Base-by-base conservation (phyloP, 1,140 invertebrate genomes). In the Pachyrhynchus sulphureomaculatus region DNA sequence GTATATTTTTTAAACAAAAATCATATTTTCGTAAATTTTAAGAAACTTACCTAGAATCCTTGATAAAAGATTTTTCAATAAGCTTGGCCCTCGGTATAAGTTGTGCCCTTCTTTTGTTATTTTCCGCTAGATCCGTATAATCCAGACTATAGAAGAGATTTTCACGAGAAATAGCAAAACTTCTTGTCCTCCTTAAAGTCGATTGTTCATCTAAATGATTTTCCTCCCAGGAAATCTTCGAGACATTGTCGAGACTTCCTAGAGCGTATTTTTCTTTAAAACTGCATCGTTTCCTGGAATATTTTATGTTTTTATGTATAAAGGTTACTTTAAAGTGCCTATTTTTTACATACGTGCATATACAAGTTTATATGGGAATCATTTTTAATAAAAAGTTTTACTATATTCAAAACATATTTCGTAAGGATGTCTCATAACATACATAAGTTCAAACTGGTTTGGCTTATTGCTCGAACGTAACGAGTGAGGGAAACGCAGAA, bases 11-110 rank as follows among this genome's bases (percentile, higher is more conserved):
- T n/a, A n/a, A n/a, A n/a, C n/a, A n/a, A n/a, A n/a, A n/a, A n/a
- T n/a, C n/a, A n/a, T n/a, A n/a, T n/a, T n/a, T n/a, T n/a, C n/a
- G n/a, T n/a, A n/a, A n/a, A n/a, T n/a, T n/a, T n/a, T n/a, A n/a
- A n/a, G n/a, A n/a, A n/a, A n/a, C 33, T 45, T 52, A 57, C 55
- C 63, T 49, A 15, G 86, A 86, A 69, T 88, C 55, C 34, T 32
- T 52, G 39, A 62, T 83, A 68, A 85, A 83, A 73, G 85, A 61
- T 17, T 58, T 62, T 76, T 88, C 87, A 65, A 89, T 87, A 44
- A 90, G 78, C 68, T 87, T 87, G 17, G 88, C 88, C 65, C 88
- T 81, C 21, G 88, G 88, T 75, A 90, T 90, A 48, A 90, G 78
- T 74, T 89, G 88, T 20, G 86, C 85, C 65, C 86, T 81, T 57